A percentile compares a stretch with the other conserved stretches of the same genome.
phyloP scores from a whole-genome alignment of 2,888 invertebrate genomes.

The Eurytoma californica region DNA sequence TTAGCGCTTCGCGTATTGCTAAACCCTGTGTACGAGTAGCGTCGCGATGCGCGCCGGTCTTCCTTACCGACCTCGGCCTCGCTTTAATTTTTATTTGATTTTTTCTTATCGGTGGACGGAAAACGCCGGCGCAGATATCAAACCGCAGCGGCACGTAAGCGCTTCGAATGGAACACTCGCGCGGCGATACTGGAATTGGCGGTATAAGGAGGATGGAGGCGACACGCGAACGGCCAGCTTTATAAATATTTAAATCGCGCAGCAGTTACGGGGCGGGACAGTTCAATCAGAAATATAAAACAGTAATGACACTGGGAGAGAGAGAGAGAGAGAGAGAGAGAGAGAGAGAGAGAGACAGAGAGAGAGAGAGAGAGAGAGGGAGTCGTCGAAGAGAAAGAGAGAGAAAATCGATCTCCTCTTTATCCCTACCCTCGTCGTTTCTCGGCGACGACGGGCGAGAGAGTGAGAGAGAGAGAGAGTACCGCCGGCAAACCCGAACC shows the following conservation, averaged over 20 bases:
- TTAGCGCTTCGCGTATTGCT: constrained; percentile 46
- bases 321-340: constrained; percentile 27
- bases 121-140: not conserved
- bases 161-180: no score
- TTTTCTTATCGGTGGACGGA: not conserved
- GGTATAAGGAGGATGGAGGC: not conserved
- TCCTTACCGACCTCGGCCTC: constrained; percentile 19
- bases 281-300: constrained; percentile 44
- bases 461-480: no score
- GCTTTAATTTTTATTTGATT: not conserved
- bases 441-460: not conserved
- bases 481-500: constrained; percentile 30
- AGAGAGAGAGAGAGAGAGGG: no score
- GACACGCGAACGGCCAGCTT: constrained; percentile 13
- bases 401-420: constrained; percentile 53
- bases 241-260: constrained; percentile 41
- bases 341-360: no score
- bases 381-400: no score
- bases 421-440: constrained; percentile 30
- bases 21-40: constrained; percentile 38
- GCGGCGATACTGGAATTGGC: no score
- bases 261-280: constrained; percentile 13
- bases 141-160: constrained; percentile 9
- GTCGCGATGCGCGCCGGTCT: constrained; percentile 29
- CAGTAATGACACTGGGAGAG: constrained; percentile 32